These are phyloP conservation scores for Drosophila malerkotliana DNA, from an alignment of 1,140 invertebrate genomes.

Conservation along the genomic window DNA sequence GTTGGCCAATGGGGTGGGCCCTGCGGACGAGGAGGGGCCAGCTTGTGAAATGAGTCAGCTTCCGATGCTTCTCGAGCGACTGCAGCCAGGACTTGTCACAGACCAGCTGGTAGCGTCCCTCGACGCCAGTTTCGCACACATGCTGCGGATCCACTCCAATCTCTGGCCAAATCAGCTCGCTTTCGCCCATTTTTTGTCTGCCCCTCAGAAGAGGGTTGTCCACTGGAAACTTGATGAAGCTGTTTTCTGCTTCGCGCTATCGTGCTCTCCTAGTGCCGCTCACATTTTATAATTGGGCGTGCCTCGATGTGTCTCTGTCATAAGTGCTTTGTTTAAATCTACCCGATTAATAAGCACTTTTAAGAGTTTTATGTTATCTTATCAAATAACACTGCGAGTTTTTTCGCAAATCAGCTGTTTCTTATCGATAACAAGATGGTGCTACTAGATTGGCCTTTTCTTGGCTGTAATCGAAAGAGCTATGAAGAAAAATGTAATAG, in stretches of 20 bases:
- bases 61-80: slow-evolving; percentile 85
- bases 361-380: slow-evolving; percentile 40
- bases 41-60: slow-evolving; percentile 83
- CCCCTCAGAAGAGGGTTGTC: slow-evolving; percentile 6
- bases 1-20: slow-evolving; percentile 54
- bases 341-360: slow-evolving; percentile 7
- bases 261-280: slow-evolving; percentile 1
- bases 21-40: slow-evolving; percentile 83
- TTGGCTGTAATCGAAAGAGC: neutral
- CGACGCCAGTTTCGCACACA: slow-evolving; percentile 85
- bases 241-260: slow-evolving; percentile 6
- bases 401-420: slow-evolving; percentile 28
- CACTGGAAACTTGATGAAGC: slow-evolving; percentile 14
- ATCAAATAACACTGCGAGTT: slow-evolving; percentile 24
- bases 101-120: slow-evolving; percentile 86
- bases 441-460: neutral
- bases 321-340: slow-evolving; percentile 7
- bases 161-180: slow-evolving; percentile 85
- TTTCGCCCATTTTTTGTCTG: slow-evolving; percentile 50
- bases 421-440: slow-evolving; percentile 9
- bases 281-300: slow-evolving; percentile 36
- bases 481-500: no score
- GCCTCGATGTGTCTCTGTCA: slow-evolving; percentile 15
- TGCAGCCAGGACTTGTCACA: slow-evolving; percentile 89
- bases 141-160: slow-evolving; percentile 87